phyloP scores from a whole-genome alignment of 2,888 invertebrate genomes.

The Trimorus sp. region DNA sequence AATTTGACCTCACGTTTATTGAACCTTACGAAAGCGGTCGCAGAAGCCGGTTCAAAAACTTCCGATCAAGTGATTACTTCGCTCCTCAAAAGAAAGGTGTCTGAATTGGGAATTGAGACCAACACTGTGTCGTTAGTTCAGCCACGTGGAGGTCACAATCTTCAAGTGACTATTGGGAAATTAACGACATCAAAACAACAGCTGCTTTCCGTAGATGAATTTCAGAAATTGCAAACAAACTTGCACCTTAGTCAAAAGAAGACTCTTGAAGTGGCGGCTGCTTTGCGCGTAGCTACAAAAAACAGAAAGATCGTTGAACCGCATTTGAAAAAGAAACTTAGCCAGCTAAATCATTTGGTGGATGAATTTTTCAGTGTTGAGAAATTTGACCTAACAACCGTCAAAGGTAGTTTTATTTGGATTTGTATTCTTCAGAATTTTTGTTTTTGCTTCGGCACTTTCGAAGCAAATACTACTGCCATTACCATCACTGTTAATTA shows the following conservation, averaged over 20 bases:
- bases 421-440: too few species aligned
- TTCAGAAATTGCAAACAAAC: slow-evolving; percentile 18
- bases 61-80: slow-evolving; percentile 2
- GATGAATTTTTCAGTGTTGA: slow-evolving; percentile 23
- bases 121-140: slow-evolving; percentile 17
- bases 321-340: slow-evolving; percentile 24
- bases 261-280: slow-evolving; percentile 12
- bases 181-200: slow-evolving; percentile 1
- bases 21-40: too few species aligned
- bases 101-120: slow-evolving; percentile 6
- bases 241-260: slow-evolving; percentile 19
- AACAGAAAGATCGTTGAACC: slow-evolving; percentile 24
- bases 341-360: slow-evolving; percentile 7
- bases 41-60: slow-evolving; percentile 1
- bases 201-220: slow-evolving; percentile 12
- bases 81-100: neutral
- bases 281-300: neutral
- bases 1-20: too few species aligned
- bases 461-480: too few species aligned
- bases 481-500: too few species aligned
- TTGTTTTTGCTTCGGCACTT: too few species aligned
- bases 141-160: slow-evolving; percentile 13
- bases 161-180: slow-evolving; percentile 13
- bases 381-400: neutral
- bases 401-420: neutral